A percentile compares a stretch with the other conserved stretches of the same genome.
Conservation (phyloP, 1,140 invertebrate genomes). For the Drosophila mauritiana region DNA sequence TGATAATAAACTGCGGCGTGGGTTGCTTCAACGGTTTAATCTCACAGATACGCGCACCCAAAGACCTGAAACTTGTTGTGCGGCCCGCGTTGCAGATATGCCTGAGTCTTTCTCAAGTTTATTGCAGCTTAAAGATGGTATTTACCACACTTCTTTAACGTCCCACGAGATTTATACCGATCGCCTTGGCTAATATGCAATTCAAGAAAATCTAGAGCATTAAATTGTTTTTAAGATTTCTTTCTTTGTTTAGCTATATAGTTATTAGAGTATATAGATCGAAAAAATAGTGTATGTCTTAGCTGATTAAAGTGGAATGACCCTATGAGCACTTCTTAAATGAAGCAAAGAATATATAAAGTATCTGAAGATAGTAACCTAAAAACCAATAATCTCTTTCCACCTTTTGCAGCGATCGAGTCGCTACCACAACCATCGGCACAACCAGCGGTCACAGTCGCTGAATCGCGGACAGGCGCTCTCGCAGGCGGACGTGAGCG, state of each 20-base stretch:
- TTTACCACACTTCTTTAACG: neutral
- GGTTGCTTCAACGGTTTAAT: conserved; percentile 63
- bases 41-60: neutral
- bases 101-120: conserved; percentile 9
- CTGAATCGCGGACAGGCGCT: conserved; percentile 88
- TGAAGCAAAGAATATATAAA: no score
- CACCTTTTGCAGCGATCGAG: conserved; percentile 69
- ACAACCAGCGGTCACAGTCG: conserved; percentile 88
- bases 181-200: neutral
- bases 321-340: no score
- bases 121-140: conserved; percentile 12
- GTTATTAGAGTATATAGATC: no score
- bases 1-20: conserved; percentile 69
- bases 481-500: conserved; percentile 87
- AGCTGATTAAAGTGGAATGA: neutral
- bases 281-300: neutral
- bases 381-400: no score
- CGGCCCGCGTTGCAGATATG: conserved; percentile 16
- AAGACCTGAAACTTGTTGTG: conserved; percentile 17
- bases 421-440: conserved; percentile 85
- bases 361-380: neutral
- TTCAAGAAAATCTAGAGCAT: neutral
- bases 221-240: neutral
- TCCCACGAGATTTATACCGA: conserved; percentile 2
- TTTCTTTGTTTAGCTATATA: neutral